Base-by-base conservation (phyloP, 1,140 invertebrate genomes). In the Leptestheria dahalacensis region DNA sequence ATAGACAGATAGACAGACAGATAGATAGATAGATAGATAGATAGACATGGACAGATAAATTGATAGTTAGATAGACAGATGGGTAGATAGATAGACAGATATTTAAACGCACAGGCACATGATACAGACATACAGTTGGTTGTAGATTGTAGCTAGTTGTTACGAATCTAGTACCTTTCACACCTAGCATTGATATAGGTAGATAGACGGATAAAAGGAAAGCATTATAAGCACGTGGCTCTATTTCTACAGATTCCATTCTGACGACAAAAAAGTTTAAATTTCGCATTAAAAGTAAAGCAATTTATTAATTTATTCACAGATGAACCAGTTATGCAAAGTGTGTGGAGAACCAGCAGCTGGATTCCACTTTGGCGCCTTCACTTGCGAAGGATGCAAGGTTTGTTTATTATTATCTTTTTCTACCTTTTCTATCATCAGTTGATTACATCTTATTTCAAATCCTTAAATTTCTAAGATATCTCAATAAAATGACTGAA, bases 331-430 rank as follows among this genome's bases (percentile, higher is more conserved):
- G 63, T 60, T 67, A 60, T 74, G 71, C 55, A 68, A 70, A 64
- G 78, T 79, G 11, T 79, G 78, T 68, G 70, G 73, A n/a, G 76
- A 79, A 62, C 72, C 75, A 6, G 78, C 78, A 10, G 77, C 78
- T 51, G 78, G 78, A 2, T 79, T 77, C 64, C 78, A 79, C 63
- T 79, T 80, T 67, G 78, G 78, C n/a, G 78, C 77, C 20, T 74
- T 79, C 54, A 80, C 78, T 4, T 79, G 78, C 67, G 78, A 79
- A 69, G 78, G 78, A n/a, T 79, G 78, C 65, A 80, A 79, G 72
- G 77, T 79, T 66, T 75, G 71, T 9, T 41, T 41, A 41, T 41
- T 9, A 41, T 9, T 9, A 41, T n/a, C n/a, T 70, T 50, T n/a
- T 23, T 63, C 80, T 81, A 18, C 24, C 20, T n/a, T 56, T 56